Percentiles rank a stretch among this genome's conserved stretches.
Evolutionary conservation across 2,113 vertebrate species (phyloP).

Genomic region (Mesitornis unicolor): DNA sequence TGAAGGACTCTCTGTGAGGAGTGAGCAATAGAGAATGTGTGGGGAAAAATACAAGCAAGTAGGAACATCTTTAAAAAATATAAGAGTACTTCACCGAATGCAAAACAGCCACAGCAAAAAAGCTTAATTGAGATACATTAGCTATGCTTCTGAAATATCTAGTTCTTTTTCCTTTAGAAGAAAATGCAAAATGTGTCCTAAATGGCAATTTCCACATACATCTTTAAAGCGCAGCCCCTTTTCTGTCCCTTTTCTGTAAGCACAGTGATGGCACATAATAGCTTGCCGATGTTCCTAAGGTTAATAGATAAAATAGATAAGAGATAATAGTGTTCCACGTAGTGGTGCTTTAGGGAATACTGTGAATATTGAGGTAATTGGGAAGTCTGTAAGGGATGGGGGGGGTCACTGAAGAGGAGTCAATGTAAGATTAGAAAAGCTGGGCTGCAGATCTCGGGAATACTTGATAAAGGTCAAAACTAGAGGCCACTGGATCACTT

Average conservation of each 20-base stretch:
- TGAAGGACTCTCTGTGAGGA: background rate
- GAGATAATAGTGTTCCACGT: conserved; percentile 11
- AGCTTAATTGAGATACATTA: background rate
- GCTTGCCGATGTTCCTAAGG: background rate
- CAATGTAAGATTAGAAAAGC: conserved; percentile 40
- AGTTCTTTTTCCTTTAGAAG: background rate
- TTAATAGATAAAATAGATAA: conserved; percentile 45
- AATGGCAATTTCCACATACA: background rate
- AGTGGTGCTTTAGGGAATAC: conserved; percentile 20
- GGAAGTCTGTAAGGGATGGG: background rate
- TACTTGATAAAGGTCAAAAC: background rate
- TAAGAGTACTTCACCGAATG: background rate
- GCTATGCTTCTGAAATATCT: background rate
- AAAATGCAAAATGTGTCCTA: background rate
- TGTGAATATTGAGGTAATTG: conserved; percentile 44
- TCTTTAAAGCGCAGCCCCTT: background rate
- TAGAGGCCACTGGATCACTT: background rate
- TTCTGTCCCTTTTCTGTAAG: background rate
- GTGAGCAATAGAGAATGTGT: background rate
- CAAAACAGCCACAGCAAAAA: background rate
- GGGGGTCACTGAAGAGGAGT: background rate
- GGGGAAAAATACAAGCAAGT: background rate
- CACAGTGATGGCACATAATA: background rate
- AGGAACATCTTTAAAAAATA: background rate
- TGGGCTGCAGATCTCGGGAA: background rate